A percentile compares a stretch with the other conserved stretches of the same genome.
Evolutionary conservation across 2,113 vertebrate species (phyloP).

Genomic region (Tragelaphus scriptus): DNA sequence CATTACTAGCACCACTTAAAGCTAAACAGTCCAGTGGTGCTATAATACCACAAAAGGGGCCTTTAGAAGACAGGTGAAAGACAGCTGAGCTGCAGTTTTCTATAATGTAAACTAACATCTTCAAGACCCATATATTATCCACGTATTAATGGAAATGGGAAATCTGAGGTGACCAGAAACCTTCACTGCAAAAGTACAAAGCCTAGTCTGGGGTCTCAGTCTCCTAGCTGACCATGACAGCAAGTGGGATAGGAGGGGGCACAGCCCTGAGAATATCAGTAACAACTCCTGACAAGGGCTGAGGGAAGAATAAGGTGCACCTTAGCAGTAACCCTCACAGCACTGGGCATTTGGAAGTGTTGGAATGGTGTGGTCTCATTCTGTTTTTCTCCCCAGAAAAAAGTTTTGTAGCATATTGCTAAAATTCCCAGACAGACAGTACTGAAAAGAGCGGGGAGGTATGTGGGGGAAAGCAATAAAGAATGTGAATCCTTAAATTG

Average conservation of each 20-base stretch:
- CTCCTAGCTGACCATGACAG: neutral
- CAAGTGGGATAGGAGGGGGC: neutral
- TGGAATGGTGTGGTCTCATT: neutral
- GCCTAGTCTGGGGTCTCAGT: neutral
- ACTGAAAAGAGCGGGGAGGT: neutral
- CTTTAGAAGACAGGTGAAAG: neutral
- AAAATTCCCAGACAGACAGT: neutral
- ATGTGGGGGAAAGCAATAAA: neutral
- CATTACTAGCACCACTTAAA: neutral
- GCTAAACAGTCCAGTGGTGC: neutral
- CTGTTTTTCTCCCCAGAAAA: neutral
- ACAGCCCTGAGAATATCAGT: neutral
- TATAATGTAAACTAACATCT: constrained; percentile 17
- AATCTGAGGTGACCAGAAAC: neutral
- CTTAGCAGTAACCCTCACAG: neutral
- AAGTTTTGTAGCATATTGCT: neutral
- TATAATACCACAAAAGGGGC: neutral
- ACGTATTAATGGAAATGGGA: neutral
- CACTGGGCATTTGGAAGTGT: neutral
- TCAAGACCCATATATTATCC: neutral
- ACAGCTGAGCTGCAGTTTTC: neutral
- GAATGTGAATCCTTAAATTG: neutral
- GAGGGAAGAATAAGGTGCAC: neutral
- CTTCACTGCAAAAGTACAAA: constrained; percentile 22
- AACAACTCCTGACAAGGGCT: neutral